Percentiles rank a stretch among this genome's conserved stretches.
Conservation (phyloP, 2,797 vertebrate genomes). For the Argentina silus region DNA sequence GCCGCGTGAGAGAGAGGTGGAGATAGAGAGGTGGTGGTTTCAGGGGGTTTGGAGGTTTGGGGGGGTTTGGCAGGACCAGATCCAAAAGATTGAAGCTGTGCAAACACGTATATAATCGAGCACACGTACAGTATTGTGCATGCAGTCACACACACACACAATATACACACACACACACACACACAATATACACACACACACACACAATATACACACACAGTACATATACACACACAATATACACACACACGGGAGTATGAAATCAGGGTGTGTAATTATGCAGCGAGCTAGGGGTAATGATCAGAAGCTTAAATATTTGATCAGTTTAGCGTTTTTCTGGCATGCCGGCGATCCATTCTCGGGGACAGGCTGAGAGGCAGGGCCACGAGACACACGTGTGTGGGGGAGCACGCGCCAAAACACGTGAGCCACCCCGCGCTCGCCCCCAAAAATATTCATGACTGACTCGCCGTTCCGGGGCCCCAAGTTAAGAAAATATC, state of each 20-base stretch:
- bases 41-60: no score
- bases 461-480: slow-evolving; percentile 45
- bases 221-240: no score
- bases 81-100: slow-evolving; percentile 53
- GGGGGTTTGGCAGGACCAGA: background rate
- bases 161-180: slow-evolving; percentile 5
- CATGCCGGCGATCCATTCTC: slow-evolving; percentile 55
- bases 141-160: slow-evolving; percentile 18
- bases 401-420: slow-evolving; percentile 28
- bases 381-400: slow-evolving; percentile 47
- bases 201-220: no score
- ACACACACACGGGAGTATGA: slow-evolving; percentile 42
- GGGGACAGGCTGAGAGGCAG: slow-evolving; percentile 52
- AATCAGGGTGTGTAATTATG: slow-evolving; percentile 65
- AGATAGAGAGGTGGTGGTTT: background rate
- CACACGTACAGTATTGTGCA: background rate
- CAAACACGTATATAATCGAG: slow-evolving; percentile 28
- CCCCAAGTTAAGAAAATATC: background rate
- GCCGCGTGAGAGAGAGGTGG: background rate
- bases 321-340: slow-evolving; percentile 52
- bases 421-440: slow-evolving; percentile 63
- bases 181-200: no score
- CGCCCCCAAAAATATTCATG: slow-evolving; percentile 59
- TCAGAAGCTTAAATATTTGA: slow-evolving; percentile 78
- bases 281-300: slow-evolving; percentile 60